Evolutionary conservation across 2,113 vertebrate genomes (phyloP).

Genomic region (Malurus alboscapulatus): DNA sequence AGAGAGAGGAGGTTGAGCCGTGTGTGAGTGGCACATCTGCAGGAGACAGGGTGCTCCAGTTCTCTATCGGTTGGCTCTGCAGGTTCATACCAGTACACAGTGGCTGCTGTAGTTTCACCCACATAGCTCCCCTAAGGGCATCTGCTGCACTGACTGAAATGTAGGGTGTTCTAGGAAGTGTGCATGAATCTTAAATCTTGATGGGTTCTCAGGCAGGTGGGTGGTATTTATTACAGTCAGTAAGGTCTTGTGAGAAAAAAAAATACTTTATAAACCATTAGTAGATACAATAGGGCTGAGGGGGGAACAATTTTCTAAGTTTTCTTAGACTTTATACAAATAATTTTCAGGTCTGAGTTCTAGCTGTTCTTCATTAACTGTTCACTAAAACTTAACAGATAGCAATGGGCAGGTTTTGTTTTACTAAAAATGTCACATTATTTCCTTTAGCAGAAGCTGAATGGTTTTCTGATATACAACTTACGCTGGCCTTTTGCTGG

Average conservation of each 20-base stretch:
- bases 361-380: not conserved
- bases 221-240: not conserved
- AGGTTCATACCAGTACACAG: not conserved
- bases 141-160: not conserved
- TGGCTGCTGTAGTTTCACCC: slow-evolving; percentile 46
- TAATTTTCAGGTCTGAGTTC: not conserved
- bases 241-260: not conserved
- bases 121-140: not conserved
- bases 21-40: not conserved
- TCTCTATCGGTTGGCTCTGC: not conserved
- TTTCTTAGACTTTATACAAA: not conserved
- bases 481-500: not conserved
- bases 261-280: not conserved
- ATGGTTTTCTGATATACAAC: not conserved
- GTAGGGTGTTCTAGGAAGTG: not conserved
- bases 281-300: not conserved
- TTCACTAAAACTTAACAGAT: not conserved
- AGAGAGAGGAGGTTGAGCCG: not conserved
- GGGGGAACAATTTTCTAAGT: not conserved
- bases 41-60: not conserved
- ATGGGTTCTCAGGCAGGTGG: not conserved
- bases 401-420: not conserved
- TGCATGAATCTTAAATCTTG: not conserved
- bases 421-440: not conserved
- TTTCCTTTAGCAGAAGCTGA: not conserved